Evolutionary conservation across 2,888 invertebrate species (phyloP), one percentile per base, ranked within the genome.

Genomic region (Halictus ligatus): DNA sequence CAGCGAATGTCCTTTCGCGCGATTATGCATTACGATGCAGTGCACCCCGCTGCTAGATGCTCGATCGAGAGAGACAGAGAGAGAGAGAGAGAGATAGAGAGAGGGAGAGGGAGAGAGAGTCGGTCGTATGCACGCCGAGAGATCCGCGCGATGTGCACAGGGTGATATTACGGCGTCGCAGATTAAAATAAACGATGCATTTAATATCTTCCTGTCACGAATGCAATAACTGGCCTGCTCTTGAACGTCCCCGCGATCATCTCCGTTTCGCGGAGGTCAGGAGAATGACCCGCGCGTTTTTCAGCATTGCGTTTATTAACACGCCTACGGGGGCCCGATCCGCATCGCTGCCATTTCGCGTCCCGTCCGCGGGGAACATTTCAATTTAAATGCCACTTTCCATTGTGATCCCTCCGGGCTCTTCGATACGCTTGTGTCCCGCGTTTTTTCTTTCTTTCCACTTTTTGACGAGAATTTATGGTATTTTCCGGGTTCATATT

Each of bases 151-250:
- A 50, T 58, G 46, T 54, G 25, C 15, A 75, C 54, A 67, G 54
- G 75, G 35, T 43, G 54, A 82, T 74, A 48, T 43, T 43, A 35
- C 85, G 18, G 50, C 58, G 75, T 58, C 35, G 67, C 75, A 84
- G 81, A 86, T 86, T 86, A 78, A 86, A 86, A 86, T 84, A 86
- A 86, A 84, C 84, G 86, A 84, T 75, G 84, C 78, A 84, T 84
- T 86, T 78, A 86, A 86, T 84, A 81, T 81, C 85, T 86, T 78
- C 48, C 77, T 78, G 84, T 78, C 80, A 75, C 78, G 75, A 75
- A 75, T 78, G 80, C 80, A 85, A 83, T 78, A 80, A 83, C 77
- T 78, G 80, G 77, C 58, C 80, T 73, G 84, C 78, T 76, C 84
- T 76, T 78, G 80, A 75, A 84, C 80, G 67, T 80, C 67, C 75